These are phyloP conservation scores for Acrocephalus scirpaceus DNA, from an alignment of 2,797 vertebrate genomes.

Conservation along the genomic window DNA sequence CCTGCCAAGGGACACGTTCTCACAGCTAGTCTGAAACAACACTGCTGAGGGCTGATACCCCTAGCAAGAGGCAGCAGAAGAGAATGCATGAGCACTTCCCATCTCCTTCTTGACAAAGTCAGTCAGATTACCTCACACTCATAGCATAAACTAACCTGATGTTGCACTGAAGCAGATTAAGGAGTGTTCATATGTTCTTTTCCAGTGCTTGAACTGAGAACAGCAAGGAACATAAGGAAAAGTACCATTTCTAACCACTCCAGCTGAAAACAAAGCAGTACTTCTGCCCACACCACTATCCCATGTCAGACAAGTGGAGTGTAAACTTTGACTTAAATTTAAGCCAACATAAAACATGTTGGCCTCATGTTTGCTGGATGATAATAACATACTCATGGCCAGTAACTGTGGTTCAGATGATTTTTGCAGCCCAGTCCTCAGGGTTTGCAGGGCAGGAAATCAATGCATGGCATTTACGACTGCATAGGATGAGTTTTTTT, in stretches of 20 bases:
- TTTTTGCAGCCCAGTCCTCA: neutral
- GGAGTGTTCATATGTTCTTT: neutral
- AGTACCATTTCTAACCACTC: neutral
- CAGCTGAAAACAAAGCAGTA: neutral
- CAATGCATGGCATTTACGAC: neutral
- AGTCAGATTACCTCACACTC: neutral
- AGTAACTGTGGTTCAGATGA: neutral
- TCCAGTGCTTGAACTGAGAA: neutral
- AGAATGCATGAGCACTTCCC: neutral
- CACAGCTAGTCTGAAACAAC: neutral
- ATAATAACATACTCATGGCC: neutral
- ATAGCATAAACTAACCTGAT: neutral
- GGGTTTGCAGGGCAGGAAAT: neutral
- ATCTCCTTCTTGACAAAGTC: neutral
- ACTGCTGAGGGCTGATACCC: neutral
- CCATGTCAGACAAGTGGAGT: neutral
- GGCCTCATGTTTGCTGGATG: neutral
- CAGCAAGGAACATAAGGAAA: neutral
- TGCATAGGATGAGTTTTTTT: neutral
- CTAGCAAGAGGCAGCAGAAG: neutral
- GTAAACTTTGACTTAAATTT: neutral
- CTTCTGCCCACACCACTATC: neutral
- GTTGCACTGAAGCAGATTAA: neutral
- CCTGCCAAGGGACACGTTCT: neutral
- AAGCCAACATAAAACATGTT: neutral